Conservation (phyloP, 1,140 invertebrate species). For the Drosophila kepulauana region DNA sequence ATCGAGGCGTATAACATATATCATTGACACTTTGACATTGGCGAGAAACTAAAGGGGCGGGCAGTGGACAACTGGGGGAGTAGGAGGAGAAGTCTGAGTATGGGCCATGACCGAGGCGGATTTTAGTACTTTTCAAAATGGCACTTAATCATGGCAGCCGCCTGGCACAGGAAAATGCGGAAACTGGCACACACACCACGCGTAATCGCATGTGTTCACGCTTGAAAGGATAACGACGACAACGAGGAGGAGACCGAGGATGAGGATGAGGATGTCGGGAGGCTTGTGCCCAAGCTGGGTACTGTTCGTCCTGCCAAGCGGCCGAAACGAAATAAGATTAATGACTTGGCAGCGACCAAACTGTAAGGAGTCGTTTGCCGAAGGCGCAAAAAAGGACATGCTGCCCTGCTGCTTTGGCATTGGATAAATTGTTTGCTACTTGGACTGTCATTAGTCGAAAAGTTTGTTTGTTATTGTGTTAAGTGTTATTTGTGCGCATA, state of each 20-base stretch:
- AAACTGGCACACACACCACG: constrained; percentile 80
- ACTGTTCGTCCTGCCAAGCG: constrained; percentile 41
- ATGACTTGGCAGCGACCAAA: constrained; percentile 77
- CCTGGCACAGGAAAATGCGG: constrained; percentile 81
- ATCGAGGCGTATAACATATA: constrained; percentile 83
- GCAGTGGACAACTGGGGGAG: background rate
- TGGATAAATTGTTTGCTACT: constrained; percentile 84
- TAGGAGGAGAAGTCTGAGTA: constrained; percentile 10
- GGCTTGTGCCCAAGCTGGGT: constrained; percentile 49
- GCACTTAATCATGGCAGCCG: constrained; percentile 84
- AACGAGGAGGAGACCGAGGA: background rate
- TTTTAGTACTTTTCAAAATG: constrained; percentile 85
- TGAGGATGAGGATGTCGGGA: constrained; percentile 23
- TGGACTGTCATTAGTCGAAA: constrained; percentile 84
- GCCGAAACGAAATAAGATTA: constrained; percentile 82
- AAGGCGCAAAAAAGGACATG: constrained; percentile 51
- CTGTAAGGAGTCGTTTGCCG: constrained; percentile 8
- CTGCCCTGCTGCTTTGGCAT: constrained; percentile 59
- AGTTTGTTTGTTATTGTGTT: constrained; percentile 84
- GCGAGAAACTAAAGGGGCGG: constrained; percentile 15
- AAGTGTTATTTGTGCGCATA: constrained; percentile 83
- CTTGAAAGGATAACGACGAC: constrained; percentile 81
- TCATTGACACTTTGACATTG: constrained; percentile 84
- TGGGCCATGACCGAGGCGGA: constrained; percentile 78
- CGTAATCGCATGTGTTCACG: constrained; percentile 84